Conservation (phyloP, 2,797 vertebrate genomes). For the Australoheros facetus region DNA sequence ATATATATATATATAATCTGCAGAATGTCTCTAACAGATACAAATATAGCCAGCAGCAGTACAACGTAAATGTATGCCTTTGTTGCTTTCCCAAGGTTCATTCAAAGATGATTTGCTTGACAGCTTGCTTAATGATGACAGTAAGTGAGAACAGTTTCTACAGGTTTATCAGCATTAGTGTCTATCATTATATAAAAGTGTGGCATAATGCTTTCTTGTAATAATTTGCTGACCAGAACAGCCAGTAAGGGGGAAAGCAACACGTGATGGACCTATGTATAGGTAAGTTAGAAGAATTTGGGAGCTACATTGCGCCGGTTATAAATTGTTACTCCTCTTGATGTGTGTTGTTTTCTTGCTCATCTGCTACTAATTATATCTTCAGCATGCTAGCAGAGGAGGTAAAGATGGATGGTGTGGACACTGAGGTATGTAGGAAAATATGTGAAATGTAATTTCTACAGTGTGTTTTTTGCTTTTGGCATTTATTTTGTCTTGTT, state of each 20-base stretch:
- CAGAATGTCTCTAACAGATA: not conserved
- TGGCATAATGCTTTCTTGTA: not conserved
- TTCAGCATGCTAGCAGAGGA: slow-evolving; percentile 79
- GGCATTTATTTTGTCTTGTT: not conserved
- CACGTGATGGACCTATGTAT: slow-evolving; percentile 18
- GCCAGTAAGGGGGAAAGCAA: slow-evolving; percentile 13
- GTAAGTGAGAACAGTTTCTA: slow-evolving; percentile 42
- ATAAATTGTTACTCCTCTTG: not conserved
- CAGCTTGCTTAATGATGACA: slow-evolving; percentile 79
- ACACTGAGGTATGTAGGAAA: slow-evolving; percentile 77
- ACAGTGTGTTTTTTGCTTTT: not conserved
- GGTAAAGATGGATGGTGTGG: slow-evolving; percentile 54
- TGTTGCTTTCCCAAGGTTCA: slow-evolving; percentile 33
- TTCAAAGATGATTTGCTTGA: slow-evolving; percentile 76
- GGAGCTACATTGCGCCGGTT: not conserved
- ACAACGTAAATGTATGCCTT: not conserved
- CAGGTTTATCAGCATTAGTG: not conserved
- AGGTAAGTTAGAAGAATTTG: slow-evolving; percentile 34
- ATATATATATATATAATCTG: no score
- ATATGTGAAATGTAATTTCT: not conserved
- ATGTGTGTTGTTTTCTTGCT: slow-evolving; percentile 66
- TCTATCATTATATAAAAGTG: not conserved
- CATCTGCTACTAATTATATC: slow-evolving; percentile 76
- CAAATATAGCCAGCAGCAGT: not conserved
- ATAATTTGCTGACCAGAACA: slow-evolving; percentile 37